Evolutionary conservation across 2,797 vertebrate genomes (phyloP).

Genomic region (Columba guinea): DNA sequence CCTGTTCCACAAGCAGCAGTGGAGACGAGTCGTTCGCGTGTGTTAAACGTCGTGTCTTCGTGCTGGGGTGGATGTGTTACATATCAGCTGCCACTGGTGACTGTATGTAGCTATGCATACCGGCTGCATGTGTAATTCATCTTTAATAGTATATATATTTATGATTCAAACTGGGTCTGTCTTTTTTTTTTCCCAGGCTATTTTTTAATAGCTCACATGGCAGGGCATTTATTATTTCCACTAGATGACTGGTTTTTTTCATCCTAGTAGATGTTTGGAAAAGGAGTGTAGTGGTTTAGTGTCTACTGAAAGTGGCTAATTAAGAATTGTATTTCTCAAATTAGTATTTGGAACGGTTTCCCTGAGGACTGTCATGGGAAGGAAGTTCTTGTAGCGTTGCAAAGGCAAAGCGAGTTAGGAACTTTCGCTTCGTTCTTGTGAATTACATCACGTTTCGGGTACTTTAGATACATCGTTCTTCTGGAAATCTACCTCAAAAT

Average conservation of each 20-base stretch:
- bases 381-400: background rate
- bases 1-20: background rate
- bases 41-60: fast-evolving
- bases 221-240: background rate
- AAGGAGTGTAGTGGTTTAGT: background rate
- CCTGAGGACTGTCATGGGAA: background rate
- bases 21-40: background rate
- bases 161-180: background rate
- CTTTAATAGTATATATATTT: background rate
- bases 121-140: background rate
- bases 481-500: background rate
- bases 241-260: background rate
- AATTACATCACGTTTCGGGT: background rate
- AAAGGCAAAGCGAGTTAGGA: background rate
- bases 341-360: slow-evolving; percentile 5
- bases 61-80: background rate
- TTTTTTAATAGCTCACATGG: background rate
- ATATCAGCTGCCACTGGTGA: background rate
- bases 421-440: background rate
- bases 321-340: slow-evolving; percentile 11
- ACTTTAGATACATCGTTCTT: background rate
- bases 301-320: background rate
- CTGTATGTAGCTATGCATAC: background rate
- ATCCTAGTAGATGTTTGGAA: background rate
- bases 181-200: background rate